phyloP scores from a whole-genome alignment of 2,797 vertebrate genomes.

The Acanthornis magna region DNA sequence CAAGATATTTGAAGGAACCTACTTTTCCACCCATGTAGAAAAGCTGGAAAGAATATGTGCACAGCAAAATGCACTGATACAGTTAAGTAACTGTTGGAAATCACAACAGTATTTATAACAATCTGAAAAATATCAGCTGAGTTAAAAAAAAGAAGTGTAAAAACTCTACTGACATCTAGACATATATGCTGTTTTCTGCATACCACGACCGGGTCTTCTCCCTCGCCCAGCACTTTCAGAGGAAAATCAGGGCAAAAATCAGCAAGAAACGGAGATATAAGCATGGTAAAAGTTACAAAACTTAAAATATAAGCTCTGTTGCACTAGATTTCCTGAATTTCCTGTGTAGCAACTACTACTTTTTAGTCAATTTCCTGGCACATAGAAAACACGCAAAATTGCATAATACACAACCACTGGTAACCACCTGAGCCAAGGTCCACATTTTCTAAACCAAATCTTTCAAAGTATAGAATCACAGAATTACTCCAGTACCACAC shows the following conservation, averaged over 20 bases:
- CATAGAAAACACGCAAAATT: background rate
- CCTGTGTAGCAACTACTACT: background rate
- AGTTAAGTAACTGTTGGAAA: background rate
- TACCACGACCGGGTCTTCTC: background rate
- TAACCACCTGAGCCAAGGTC: background rate
- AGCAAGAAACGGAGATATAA: background rate
- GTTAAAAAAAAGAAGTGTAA: background rate
- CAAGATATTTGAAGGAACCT: background rate
- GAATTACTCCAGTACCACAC: background rate
- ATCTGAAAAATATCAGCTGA: background rate
- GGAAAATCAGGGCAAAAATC: background rate
- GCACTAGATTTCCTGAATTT: background rate
- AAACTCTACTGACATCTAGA: background rate
- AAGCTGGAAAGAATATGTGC: background rate
- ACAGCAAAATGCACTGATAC: background rate
- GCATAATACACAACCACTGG: fast-evolving
- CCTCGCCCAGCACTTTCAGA: background rate
- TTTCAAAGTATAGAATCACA: background rate
- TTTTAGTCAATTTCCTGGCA: background rate
- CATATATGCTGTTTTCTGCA: fast-evolving
- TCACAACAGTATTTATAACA: background rate
- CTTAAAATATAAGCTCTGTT: background rate
- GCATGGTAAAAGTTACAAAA: background rate
- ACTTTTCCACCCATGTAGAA: background rate
- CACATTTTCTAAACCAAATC: background rate